phyloP scores from a whole-genome alignment of 2,797 vertebrate species.

The Moxostoma hubbsi region DNA sequence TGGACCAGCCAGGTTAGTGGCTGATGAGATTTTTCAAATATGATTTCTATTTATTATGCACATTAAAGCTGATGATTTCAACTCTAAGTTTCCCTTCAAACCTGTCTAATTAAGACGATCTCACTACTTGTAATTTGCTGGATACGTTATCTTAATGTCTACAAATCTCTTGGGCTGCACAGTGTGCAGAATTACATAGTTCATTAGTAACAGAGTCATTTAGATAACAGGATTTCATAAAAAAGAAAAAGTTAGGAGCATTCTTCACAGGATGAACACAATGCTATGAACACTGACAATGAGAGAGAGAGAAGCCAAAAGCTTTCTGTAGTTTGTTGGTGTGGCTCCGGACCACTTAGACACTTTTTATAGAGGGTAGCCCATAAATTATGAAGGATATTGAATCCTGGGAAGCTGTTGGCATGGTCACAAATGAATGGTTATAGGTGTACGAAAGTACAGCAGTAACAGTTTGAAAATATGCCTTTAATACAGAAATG shows the following conservation, averaged over 20 bases:
- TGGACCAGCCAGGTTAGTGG: slow-evolving; percentile 91
- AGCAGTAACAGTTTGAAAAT: slow-evolving; percentile 52
- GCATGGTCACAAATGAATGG: slow-evolving; percentile 49
- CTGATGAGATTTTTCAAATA: not conserved
- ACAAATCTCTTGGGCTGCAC: not conserved
- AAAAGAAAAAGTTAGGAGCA: slow-evolving; percentile 6
- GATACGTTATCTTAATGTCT: slow-evolving; percentile 11
- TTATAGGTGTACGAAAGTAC: slow-evolving; percentile 52
- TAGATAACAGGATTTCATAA: not conserved
- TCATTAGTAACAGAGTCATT: slow-evolving; percentile 15
- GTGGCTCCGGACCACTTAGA: slow-evolving; percentile 61
- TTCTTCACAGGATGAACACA: slow-evolving; percentile 40
- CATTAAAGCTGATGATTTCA: not conserved
- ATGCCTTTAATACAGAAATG: slow-evolving; percentile 55
- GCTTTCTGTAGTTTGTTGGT: slow-evolving; percentile 44
- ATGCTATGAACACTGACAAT: slow-evolving; percentile 56
- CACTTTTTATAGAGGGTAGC: slow-evolving; percentile 55
- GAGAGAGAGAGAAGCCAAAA: slow-evolving; percentile 57
- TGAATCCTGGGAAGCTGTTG: slow-evolving; percentile 62
- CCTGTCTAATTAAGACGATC: slow-evolving; percentile 5
- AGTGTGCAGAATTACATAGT: slow-evolving; percentile 16
- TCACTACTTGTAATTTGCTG: slow-evolving; percentile 10
- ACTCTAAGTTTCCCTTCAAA: too few species aligned
- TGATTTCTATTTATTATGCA: not conserved
- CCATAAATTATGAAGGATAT: slow-evolving; percentile 69